These are phyloP conservation scores for Drosophila grimshawi DNA, from an alignment of 1,140 invertebrate species.

Conservation along the genomic window DNA sequence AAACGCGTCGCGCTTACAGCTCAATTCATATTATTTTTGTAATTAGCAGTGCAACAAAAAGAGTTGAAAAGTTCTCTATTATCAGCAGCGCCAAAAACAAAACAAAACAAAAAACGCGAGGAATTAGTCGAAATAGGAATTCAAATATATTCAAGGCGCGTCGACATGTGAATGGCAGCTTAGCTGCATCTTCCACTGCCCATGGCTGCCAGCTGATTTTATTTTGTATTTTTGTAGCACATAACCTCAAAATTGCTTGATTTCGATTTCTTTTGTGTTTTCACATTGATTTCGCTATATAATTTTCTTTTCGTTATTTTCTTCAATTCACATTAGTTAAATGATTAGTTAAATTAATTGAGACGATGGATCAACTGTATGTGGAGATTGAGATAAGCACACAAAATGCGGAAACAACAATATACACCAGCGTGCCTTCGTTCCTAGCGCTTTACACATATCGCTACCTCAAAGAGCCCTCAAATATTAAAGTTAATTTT, in stretches of 20 bases:
- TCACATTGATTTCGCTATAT: constrained; percentile 26
- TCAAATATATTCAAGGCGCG: constrained; percentile 50
- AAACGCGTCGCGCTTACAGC: not conserved
- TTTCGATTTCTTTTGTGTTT: constrained; percentile 52
- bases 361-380: constrained; percentile 79
- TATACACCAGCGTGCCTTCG: constrained; percentile 73
- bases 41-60: constrained; percentile 17
- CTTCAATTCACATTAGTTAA: constrained; percentile 49
- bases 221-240: constrained; percentile 40
- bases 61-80: constrained; percentile 8
- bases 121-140: constrained; percentile 31
- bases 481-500: constrained; percentile 74
- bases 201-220: constrained; percentile 35
- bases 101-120: constrained; percentile 15
- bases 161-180: constrained; percentile 47
- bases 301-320: constrained; percentile 19
- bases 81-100: constrained; percentile 7
- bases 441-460: constrained; percentile 74
- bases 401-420: constrained; percentile 64
- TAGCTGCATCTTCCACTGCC: not conserved
- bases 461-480: constrained; percentile 61
- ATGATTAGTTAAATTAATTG: constrained; percentile 70
- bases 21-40: constrained; percentile 5
- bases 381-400: constrained; percentile 79
- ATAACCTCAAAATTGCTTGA: constrained; percentile 43